Evolutionary conservation across 2,113 vertebrate genomes (phyloP), one percentile per base, ranked within the genome.

Genomic region (Gallinago jamesoni): DNA sequence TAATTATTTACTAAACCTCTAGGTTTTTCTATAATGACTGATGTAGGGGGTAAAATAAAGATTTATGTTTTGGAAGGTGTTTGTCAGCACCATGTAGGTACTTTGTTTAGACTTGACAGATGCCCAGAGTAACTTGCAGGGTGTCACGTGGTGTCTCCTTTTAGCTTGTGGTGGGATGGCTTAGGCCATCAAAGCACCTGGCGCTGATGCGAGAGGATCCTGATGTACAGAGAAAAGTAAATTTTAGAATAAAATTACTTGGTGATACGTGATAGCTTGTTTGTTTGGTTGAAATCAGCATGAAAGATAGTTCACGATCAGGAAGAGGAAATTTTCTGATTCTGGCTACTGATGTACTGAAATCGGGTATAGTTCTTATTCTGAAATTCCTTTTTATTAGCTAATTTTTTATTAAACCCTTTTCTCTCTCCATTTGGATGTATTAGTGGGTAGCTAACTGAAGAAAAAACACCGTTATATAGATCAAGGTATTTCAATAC

Each of bases 201-300:
- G 43, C 1, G 4, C 8, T 53, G 27, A 19, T 0, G 0, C 43
- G 62, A 52, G 43, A 85, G 37, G 30, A 60, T 72, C 33, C 69
- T 84, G 60, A 9, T 59, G 21, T 53, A 47, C 23, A 27, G 28
- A 55, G 47, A 63, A 50, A 60, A 81, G 31, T 2, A 84, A 30
- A 64, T 67, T 62, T 63, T 89, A 47, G 50, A 78, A 55, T 41
- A 39, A 70, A 84, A 78, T 41, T 23, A 19, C 8, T 57, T 82
- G n/a, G 19, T 53, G 48, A 33, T 82, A 14, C 48, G 14, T 53
- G 30, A 30, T 47, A 41, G 10, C 35, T 64, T 12, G 50, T 83
- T 14, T 89, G 11, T 16, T 84, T 41, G 56, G 74, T 59, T 87
- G n/a, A 53, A 82, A 43, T 10, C 9, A 66, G 13, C 52, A 30